Percentiles rank a stretch among this genome's conserved stretches.
These are phyloP conservation scores for Tuta absoluta DNA, from an alignment of 2,888 invertebrate genomes.

Conservation along the genomic window DNA sequence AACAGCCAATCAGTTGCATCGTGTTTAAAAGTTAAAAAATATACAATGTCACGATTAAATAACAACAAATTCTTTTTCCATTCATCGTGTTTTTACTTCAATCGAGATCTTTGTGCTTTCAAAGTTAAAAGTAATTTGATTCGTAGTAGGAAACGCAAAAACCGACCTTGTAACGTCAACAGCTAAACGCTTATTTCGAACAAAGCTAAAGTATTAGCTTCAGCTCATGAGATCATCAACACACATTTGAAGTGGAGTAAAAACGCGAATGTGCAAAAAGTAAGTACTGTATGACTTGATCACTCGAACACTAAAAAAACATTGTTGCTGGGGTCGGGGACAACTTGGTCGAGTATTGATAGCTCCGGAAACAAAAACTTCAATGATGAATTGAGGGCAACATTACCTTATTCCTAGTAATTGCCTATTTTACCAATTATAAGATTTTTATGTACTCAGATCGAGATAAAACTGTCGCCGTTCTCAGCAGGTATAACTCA, in stretches of 20 bases:
- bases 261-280: conserved; percentile 11
- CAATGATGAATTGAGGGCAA: not conserved
- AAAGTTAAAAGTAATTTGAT: conserved; percentile 40
- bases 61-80: conserved; percentile 27
- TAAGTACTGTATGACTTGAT: not conserved
- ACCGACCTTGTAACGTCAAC: conserved; percentile 52
- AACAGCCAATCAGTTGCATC: not conserved
- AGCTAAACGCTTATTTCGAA: conserved; percentile 40
- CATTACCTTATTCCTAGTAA: not conserved
- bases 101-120: conserved; percentile 2
- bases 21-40: not conserved
- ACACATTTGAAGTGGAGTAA: conserved; percentile 11
- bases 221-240: conserved; percentile 43
- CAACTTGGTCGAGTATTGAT: not conserved
- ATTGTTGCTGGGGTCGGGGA: not conserved
- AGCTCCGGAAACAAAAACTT: not conserved
- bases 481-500: not conserved
- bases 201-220: conserved; percentile 29
- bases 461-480: too few relatives aligned
- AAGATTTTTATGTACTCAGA: too few relatives aligned
- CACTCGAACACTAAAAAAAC: conserved; percentile 1
- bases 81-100: conserved; percentile 2
- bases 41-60: conserved; percentile 17
- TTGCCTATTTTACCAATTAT: too few relatives aligned
- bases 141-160: conserved; percentile 48